Base-by-base conservation (phyloP, 1,140 invertebrate species). In the Drosophila truncata region DNA sequence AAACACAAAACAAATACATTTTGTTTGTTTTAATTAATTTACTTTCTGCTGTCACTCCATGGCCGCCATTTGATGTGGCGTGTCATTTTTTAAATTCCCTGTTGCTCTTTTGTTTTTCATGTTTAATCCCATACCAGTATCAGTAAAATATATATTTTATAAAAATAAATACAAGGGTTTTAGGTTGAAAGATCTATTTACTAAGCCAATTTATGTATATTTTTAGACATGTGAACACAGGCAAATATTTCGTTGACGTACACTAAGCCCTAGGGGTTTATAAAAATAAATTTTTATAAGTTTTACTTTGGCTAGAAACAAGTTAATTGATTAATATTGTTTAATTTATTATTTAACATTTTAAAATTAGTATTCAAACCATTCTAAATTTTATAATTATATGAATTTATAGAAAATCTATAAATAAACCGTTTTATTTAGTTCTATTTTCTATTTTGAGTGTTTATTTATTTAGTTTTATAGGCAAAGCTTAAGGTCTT, bases 21-120 rank as follows among this genome's bases (percentile, higher is more conserved):
- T 37, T 29, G 52, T 55, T 41, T 18, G 44, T 50, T 72, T 71
- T 72, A 72, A 72, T 72, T 72, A 39, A 72, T 72, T 70, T 60
- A 31, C 23, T 47, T 50, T 72, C 5, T 49, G 25, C 25, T 33
- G 69, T 59, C 52, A 41, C 27, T 35, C 23, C 27, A 6, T 2
- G 27, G 25, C 27, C 29, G 14, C 9, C 11, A 23, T 55, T 23
- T 55, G 52, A 20, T 10, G 18, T 18, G 5, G 27, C 18, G 18
- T 52, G 29, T 14, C 31, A 35, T 35, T 54, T 54, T 54, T 54
- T 23, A 1, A 33, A 35, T 23, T 33, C 50, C 20, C 8, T 16
- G 31, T 16, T 52, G 49, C 29, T 33, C 47, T 50, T 27, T 50
- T 50, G 25, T 29, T 18, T 18, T 18, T 50, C 25, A 18, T 23